phyloP scores from a whole-genome alignment of 2,113 vertebrate genomes.

The Nothobranchius furzeri region DNA sequence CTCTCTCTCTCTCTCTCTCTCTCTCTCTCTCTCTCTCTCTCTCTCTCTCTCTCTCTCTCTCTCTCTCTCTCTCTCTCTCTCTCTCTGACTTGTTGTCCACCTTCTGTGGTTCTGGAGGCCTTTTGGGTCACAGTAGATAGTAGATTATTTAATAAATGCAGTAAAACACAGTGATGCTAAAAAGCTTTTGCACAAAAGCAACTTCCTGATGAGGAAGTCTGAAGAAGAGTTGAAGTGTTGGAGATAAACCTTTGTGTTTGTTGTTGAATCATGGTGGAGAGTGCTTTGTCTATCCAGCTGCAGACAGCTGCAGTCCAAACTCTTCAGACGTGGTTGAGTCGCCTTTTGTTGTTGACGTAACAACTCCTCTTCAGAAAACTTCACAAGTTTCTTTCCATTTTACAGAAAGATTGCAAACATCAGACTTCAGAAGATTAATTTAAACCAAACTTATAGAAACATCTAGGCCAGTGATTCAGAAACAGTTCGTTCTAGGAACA shows the following conservation, averaged over 20 bases:
- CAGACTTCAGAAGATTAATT: no score
- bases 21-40: conserved; percentile 4
- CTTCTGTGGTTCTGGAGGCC: conserved; percentile 2
- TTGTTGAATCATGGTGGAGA: not conserved
- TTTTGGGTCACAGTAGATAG: not conserved
- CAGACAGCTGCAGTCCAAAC: not conserved
- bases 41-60: conserved; percentile 3
- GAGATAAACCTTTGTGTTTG: not conserved
- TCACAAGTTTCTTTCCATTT: no score
- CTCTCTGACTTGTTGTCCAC: conserved; percentile 23
- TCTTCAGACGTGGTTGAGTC: not conserved
- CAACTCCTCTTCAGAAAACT: not conserved
- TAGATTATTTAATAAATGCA: not conserved
- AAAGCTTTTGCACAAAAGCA: no score
- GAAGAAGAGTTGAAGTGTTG: no score
- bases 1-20: conserved; percentile 3
- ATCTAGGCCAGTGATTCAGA: no score
- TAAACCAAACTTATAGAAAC: no score
- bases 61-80: conserved; percentile 8
- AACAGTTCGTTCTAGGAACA: no score
- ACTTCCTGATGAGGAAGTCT: no score
- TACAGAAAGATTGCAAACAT: no score
- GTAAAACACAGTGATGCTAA: no score
- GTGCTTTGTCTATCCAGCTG: not conserved
- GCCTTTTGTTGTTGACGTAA: no score